Conservation (phyloP, 2,113 vertebrate species). For the Brachyhypopomus gauderio region DNA sequence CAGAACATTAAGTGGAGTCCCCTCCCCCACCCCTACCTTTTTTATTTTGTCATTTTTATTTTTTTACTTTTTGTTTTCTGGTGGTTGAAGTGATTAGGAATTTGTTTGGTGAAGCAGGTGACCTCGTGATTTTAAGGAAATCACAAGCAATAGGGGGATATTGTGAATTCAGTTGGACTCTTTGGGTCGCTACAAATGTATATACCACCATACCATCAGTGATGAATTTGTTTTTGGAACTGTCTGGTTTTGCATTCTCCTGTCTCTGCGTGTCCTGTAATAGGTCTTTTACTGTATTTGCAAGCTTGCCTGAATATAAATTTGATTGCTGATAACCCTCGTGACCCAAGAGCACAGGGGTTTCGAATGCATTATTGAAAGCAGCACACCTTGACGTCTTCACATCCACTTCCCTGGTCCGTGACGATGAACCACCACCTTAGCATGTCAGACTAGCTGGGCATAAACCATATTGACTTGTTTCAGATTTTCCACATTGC, state of each 20-base stretch:
- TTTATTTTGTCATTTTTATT: conserved; percentile 48
- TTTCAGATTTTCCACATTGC: conserved; percentile 28
- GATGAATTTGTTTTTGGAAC: background rate
- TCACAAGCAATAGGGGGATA: conserved; percentile 36
- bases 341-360: conserved; percentile 4
- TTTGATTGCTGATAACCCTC: conserved; percentile 21
- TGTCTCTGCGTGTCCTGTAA: conserved; percentile 7
- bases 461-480: conserved; percentile 22
- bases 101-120: conserved; percentile 18
- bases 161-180: conserved; percentile 41
- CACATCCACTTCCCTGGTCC: conserved; percentile 12
- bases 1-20: conserved; percentile 62
- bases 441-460: conserved; percentile 33
- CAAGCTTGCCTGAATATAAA: conserved; percentile 39
- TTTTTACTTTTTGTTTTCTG: conserved; percentile 29
- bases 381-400: conserved; percentile 5
- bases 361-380: conserved; percentile 29
- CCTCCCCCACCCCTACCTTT: too few relatives aligned
- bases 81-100: conserved; percentile 44
- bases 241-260: conserved; percentile 27
- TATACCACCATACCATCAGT: conserved; percentile 11
- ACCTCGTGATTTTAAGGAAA: conserved; percentile 49
- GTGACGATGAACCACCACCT: conserved; percentile 24
- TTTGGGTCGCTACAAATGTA: conserved; percentile 18
- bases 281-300: conserved; percentile 26